Evolutionary conservation across 2,888 invertebrate species (phyloP).

Genomic region (Macrophya alboannulata): DNA sequence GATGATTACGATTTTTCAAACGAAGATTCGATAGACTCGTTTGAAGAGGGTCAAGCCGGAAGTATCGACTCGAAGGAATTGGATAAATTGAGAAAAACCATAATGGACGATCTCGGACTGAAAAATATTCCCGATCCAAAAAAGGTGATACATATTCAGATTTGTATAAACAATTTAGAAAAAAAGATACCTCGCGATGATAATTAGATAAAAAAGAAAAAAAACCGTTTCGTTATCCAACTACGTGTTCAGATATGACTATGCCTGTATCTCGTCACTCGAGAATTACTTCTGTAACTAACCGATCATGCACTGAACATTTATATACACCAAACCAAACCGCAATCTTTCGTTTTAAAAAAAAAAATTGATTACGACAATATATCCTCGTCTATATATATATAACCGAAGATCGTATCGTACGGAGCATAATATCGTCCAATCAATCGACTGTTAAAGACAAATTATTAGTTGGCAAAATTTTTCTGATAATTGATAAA

Average conservation of each 20-base stretch:
- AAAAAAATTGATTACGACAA: too few species aligned
- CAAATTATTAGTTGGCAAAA: neutral
- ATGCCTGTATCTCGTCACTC: too few species aligned
- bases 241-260: neutral
- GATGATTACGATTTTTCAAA: neutral
- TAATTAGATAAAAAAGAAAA: neutral
- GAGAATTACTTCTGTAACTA: too few species aligned
- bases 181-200: neutral
- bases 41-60: neutral
- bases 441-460: neutral
- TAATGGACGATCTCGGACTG: constrained; percentile 76
- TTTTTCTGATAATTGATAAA: neutral
- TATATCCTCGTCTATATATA: neutral
- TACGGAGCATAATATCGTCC: too few species aligned
- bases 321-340: too few species aligned
- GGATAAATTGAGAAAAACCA: constrained; percentile 75
- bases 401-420: too few species aligned
- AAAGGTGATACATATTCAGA: constrained; percentile 68
- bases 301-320: too few species aligned
- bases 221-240: neutral
- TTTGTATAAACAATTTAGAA: too few species aligned
- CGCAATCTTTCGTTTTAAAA: too few species aligned
- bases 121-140: constrained; percentile 76
- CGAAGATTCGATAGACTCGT: neutral
- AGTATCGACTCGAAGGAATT: constrained; percentile 69